phyloP scores from a whole-genome alignment of 2,888 invertebrate species.

The Thecocarcelia acutangulata region DNA sequence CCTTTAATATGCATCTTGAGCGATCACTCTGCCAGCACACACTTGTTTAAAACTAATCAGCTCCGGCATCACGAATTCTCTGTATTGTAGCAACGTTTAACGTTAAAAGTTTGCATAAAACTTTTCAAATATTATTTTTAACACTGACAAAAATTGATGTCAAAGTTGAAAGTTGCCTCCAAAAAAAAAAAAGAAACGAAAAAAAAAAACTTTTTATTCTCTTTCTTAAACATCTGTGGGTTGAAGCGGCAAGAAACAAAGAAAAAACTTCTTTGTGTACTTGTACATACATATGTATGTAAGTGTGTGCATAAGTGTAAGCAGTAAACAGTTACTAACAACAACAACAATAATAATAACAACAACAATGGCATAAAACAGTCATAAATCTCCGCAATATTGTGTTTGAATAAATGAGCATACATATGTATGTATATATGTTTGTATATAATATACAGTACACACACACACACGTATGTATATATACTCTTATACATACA shows the following conservation, averaged over 20 bases:
- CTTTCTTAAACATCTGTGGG: constrained; percentile 26
- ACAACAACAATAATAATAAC: constrained; percentile 35
- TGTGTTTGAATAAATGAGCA: constrained; percentile 4
- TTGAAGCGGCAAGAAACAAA: constrained; percentile 12
- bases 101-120: constrained; percentile 50
- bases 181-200: background rate
- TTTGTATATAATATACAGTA: background rate
- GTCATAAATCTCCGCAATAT: constrained; percentile 66
- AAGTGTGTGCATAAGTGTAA: constrained; percentile 20
- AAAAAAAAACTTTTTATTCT: constrained; percentile 6
- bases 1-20: constrained; percentile 2
- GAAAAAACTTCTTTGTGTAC: constrained; percentile 22
- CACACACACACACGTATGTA: background rate
- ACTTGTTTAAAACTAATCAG: constrained; percentile 29
- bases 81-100: constrained; percentile 3
- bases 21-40: background rate
- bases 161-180: constrained; percentile 55
- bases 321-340: constrained; percentile 54
- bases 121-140: constrained; percentile 64
- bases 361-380: constrained; percentile 53
- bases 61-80: constrained; percentile 3
- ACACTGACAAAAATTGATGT: constrained; percentile 63
- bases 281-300: background rate
- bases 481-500: too few species aligned
- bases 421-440: background rate